Evolutionary conservation across 2,888 invertebrate genomes (phyloP).

Genomic region (Blastobasis lacticolella): DNA sequence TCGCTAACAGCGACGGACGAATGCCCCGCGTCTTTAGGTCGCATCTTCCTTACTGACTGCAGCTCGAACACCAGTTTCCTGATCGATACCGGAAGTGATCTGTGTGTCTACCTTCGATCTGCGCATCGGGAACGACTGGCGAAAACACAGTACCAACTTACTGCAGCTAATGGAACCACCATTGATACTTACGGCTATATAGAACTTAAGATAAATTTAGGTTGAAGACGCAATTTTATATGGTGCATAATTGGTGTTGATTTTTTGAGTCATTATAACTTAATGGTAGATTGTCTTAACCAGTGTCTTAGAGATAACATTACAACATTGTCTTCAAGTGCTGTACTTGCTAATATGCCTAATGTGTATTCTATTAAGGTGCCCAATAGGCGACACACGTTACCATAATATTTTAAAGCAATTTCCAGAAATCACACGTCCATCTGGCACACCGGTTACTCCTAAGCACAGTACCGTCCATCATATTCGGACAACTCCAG

Average conservation of each 20-base stretch:
- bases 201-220: slow-evolving; percentile 20
- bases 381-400: slow-evolving; percentile 2
- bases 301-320: slow-evolving; percentile 15
- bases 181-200: slow-evolving; percentile 28
- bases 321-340: slow-evolving; percentile 9
- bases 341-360: not conserved
- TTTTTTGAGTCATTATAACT: slow-evolving; percentile 25
- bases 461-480: slow-evolving; percentile 18
- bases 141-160: slow-evolving; percentile 20
- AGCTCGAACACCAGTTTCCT: slow-evolving; percentile 14
- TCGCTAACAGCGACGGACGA: slow-evolving; percentile 23
- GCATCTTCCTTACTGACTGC: slow-evolving; percentile 18
- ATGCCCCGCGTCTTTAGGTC: slow-evolving; percentile 14
- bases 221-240: slow-evolving; percentile 22
- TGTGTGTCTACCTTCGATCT: slow-evolving; percentile 18
- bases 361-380: slow-evolving; percentile 1
- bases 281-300: slow-evolving; percentile 25
- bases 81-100: slow-evolving; percentile 7
- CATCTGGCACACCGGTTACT: slow-evolving; percentile 13
- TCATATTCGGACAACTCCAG: slow-evolving; percentile 18
- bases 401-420: slow-evolving; percentile 4
- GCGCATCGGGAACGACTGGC: slow-evolving; percentile 11
- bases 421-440: slow-evolving; percentile 13
- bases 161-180: slow-evolving; percentile 27
- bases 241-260: slow-evolving; percentile 35